A percentile compares a stretch with the other conserved stretches of the same genome.
Conservation (phyloP, 2,797 vertebrate species). For the Acanthornis magna region DNA sequence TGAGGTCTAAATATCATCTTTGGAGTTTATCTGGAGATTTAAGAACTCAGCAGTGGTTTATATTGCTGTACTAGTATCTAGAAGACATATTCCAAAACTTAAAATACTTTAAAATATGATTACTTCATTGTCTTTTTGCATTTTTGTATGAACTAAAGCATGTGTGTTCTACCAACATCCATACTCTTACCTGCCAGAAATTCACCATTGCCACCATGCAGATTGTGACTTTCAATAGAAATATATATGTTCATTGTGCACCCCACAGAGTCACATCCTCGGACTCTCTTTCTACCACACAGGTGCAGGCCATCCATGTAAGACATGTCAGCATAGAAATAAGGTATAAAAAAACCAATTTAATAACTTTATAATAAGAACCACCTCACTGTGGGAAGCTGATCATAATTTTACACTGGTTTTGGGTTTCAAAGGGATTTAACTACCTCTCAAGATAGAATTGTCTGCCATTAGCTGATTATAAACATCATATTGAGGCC, state of each 20-base stretch:
- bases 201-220: not conserved
- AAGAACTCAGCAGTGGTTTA: not conserved
- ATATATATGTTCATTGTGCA: not conserved
- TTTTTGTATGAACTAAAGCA: not conserved
- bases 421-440: not conserved
- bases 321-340: not conserved
- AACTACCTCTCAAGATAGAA: not conserved
- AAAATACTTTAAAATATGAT: not conserved
- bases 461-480: not conserved
- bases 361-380: not conserved
- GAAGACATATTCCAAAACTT: not conserved
- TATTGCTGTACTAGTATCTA: not conserved
- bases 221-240: not conserved
- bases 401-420: not conserved
- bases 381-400: not conserved
- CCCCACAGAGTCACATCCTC: not conserved
- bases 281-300: not conserved
- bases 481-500: not conserved
- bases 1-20: not conserved
- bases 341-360: not conserved
- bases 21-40: not conserved
- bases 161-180: not conserved
- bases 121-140: not conserved
- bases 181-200: not conserved
- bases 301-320: not conserved